phyloP scores from a whole-genome alignment of 2,888 invertebrate species.

The Rhagonycha lutea region DNA sequence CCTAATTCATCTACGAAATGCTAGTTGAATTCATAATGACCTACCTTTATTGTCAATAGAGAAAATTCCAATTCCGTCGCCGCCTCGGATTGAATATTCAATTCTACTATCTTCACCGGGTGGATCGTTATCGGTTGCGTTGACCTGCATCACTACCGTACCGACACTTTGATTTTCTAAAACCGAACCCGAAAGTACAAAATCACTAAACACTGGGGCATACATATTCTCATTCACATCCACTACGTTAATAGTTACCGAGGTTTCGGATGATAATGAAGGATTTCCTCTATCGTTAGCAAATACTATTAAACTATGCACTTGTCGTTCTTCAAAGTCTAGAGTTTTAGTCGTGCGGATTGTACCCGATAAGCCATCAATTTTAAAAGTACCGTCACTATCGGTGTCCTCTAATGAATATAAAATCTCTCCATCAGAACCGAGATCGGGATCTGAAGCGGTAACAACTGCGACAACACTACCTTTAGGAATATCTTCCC shows the following conservation, averaged over 20 bases:
- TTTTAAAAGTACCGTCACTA: slow-evolving; percentile 74
- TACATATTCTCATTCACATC: slow-evolving; percentile 94
- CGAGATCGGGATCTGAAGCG: slow-evolving; percentile 85
- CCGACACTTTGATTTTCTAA: slow-evolving; percentile 81
- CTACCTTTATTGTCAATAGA: slow-evolving; percentile 87
- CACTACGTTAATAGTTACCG: slow-evolving; percentile 82
- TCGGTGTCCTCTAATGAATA: slow-evolving; percentile 78
- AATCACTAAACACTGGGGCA: slow-evolving; percentile 81
- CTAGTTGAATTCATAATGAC: slow-evolving; percentile 33
- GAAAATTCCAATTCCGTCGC: slow-evolving; percentile 91
- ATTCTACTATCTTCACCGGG: slow-evolving; percentile 81
- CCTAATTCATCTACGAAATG: neutral
- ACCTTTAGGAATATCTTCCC: slow-evolving; percentile 89
- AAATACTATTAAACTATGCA: slow-evolving; percentile 84
- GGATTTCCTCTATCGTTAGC: slow-evolving; percentile 88
- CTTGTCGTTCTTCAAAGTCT: slow-evolving; percentile 88
- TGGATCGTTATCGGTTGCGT: slow-evolving; percentile 80
- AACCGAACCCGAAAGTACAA: slow-evolving; percentile 75
- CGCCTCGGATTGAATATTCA: slow-evolving; percentile 84
- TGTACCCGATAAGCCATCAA: slow-evolving; percentile 85
- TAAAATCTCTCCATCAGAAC: slow-evolving; percentile 76
- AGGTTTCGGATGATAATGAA: slow-evolving; percentile 76
- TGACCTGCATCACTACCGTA: slow-evolving; percentile 75
- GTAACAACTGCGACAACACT: slow-evolving; percentile 84
- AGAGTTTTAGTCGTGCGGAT: slow-evolving; percentile 77